Base-by-base conservation (phyloP, 2,888 invertebrate genomes). In the Terebella lapidaria region DNA sequence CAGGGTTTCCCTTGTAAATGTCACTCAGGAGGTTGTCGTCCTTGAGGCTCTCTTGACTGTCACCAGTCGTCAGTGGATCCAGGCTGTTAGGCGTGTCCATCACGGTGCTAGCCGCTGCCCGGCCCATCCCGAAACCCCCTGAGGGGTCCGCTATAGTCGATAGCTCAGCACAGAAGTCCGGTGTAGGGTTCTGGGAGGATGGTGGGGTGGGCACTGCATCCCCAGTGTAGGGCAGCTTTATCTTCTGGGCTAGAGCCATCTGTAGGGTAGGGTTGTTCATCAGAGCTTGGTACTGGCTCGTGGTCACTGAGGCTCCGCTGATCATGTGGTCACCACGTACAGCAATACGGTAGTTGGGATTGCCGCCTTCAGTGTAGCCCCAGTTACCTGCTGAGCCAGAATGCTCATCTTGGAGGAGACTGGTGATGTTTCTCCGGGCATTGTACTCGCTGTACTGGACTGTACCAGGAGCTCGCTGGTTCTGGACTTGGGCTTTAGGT, bases 251-350 rank as follows among this genome's bases (percentile, higher is more conserved):
- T 26, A 30, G n/a, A 2, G 29, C 35, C 22, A 49, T n/a, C n/a
- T 5, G 18, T 5, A 49, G 49, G 42, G n/a, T 35, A 35, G 10
- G 42, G n/a, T 35, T 35, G 42, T 10, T 35, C 10, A 35, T 35
- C n/a, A 24, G 5, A 15, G 22, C 49, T 24, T 10, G 18, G 15
- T 20, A 10, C 10, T 28, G 30, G 20, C 35, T n/a, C 10, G 20
- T 26, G 20, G 35, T 10, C 15, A 57, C 30, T 26, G 52, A 42
- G 10, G 58, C 58, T 1, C 61, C 61, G 30, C 61, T 61, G 58
- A 61, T 61, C 55, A 61, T 46, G 54, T 54, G 58, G 47, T 61
- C 61, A 35, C 60, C 60, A 25, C 58, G 54, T 10, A 10, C 5
- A 5, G 15, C 24, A 5, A 5, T 5, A 24, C 49, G 15, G n/a